Evolutionary conservation across 1,140 invertebrate genomes (phyloP), one percentile per base, ranked within the genome.

Genomic region (Drosophila nannoptera): DNA sequence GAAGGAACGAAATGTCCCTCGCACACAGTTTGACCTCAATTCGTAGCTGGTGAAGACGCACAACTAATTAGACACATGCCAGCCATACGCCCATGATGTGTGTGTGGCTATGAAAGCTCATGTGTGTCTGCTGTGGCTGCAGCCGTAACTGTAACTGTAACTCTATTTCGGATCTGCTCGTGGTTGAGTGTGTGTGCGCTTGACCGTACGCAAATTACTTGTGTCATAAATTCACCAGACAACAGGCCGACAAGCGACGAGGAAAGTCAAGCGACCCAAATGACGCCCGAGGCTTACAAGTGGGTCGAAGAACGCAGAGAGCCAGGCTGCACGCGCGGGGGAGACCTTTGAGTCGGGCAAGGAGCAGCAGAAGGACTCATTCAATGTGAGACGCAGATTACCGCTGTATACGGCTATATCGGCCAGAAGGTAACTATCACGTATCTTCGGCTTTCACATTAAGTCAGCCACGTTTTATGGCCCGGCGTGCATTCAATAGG

Each of bases 191-290:
- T 58, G 52, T 65, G 68, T 52, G 59, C 65, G 76, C 80, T 84
- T 83, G 81, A 86, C 81, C 81, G 82, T 86, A 87, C 82, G 74
- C 81, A 86, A 86, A 86, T 86, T 81, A 86, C 82, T 86, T 86
- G 74, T 86, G 82, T 86, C 81, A 86, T 86, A 86, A 86, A 86
- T 87, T 86, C 70, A 56, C n/a, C 56, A 52, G 48, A 32, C 35
- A 35, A 53, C 22, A 22, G 22, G 3, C 58, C 35, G 56, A 40
- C 53, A 59, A 69, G 75, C 69, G 75, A 83, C 75, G 83, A 82
- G 80, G 75, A 75, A 81, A 80, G 77, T 80, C 77, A 69, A 71
- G 73, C 68, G 63, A 78, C 55, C 53, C 66, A 73, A 78, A 75
- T 70, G 67, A 77, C 67, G 71, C 78, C 78, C 75, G 64, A 78